Percentiles rank a stretch among this genome's conserved stretches.
These are phyloP conservation scores for Cenopis cana DNA, from an alignment of 2,888 invertebrate species.

Conservation along the genomic window DNA sequence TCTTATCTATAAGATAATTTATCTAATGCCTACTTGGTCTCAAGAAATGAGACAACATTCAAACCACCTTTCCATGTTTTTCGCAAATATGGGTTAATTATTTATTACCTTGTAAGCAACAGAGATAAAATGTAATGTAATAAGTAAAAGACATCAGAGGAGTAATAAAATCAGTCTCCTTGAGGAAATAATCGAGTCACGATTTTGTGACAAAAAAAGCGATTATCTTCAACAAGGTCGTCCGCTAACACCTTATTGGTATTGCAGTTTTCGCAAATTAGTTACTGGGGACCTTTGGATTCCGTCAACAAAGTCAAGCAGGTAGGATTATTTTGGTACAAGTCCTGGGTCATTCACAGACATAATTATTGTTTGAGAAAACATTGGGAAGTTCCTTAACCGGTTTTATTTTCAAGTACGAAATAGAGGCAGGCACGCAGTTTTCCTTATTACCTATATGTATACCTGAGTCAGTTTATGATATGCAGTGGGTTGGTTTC, in stretches of 20 bases:
- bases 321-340: no score
- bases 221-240: slow-evolving; percentile 14
- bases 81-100: no score
- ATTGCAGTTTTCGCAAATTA: no score
- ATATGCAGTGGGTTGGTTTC: no score
- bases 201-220: slow-evolving; percentile 12
- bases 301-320: background rate
- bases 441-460: no score
- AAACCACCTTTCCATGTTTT: background rate
- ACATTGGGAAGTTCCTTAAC: background rate
- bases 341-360: no score
- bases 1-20: no score
- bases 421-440: no score
- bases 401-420: background rate
- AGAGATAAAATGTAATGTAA: background rate
- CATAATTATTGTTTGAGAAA: background rate
- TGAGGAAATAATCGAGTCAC: slow-evolving; percentile 23
- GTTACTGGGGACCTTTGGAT: background rate
- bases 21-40: no score
- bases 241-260: no score
- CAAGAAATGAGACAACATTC: no score
- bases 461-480: background rate
- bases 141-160: slow-evolving; percentile 8
- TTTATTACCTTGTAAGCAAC: background rate
- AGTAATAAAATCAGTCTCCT: slow-evolving; percentile 13